phyloP scores from a whole-genome alignment of 1,140 invertebrate genomes.

The Drosophila triauraria region DNA sequence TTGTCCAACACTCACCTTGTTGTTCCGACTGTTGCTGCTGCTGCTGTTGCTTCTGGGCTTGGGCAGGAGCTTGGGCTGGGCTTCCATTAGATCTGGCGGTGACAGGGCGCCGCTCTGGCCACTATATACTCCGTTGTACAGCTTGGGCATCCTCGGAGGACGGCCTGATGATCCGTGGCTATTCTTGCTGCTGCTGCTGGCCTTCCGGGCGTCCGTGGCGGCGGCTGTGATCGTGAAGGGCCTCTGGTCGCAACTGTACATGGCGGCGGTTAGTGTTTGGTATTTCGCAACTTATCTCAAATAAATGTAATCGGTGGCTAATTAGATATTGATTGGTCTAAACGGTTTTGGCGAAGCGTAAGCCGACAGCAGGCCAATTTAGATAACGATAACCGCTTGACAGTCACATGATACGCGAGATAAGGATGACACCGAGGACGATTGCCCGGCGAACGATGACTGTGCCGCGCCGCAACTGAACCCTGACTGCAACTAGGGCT shows the following conservation, averaged over 20 bases:
- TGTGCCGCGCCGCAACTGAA: slow-evolving; percentile 18
- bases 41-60: slow-evolving; percentile 60
- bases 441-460: neutral
- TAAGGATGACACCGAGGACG: slow-evolving; percentile 27
- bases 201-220: slow-evolving; percentile 19
- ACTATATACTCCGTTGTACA: slow-evolving; percentile 72
- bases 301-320: slow-evolving; percentile 64
- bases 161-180: neutral
- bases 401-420: slow-evolving; percentile 43
- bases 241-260: slow-evolving; percentile 60
- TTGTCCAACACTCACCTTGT: slow-evolving; percentile 56
- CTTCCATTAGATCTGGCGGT: slow-evolving; percentile 69
- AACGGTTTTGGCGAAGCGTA: slow-evolving; percentile 41
- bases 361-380: slow-evolving; percentile 54
- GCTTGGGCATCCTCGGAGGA: slow-evolving; percentile 67
- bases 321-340: slow-evolving; percentile 76
- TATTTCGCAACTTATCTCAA: slow-evolving; percentile 55
- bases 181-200: slow-evolving; percentile 10
- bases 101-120: slow-evolving; percentile 52
- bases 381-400: slow-evolving; percentile 50
- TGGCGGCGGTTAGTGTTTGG: slow-evolving; percentile 6
- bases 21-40: slow-evolving; percentile 49
- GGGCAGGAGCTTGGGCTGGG: slow-evolving; percentile 67
- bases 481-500: slow-evolving; percentile 33
- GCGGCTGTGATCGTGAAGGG: slow-evolving; percentile 70